Base-by-base conservation (phyloP, 2,113 vertebrate genomes). In the Tragelaphus scriptus region DNA sequence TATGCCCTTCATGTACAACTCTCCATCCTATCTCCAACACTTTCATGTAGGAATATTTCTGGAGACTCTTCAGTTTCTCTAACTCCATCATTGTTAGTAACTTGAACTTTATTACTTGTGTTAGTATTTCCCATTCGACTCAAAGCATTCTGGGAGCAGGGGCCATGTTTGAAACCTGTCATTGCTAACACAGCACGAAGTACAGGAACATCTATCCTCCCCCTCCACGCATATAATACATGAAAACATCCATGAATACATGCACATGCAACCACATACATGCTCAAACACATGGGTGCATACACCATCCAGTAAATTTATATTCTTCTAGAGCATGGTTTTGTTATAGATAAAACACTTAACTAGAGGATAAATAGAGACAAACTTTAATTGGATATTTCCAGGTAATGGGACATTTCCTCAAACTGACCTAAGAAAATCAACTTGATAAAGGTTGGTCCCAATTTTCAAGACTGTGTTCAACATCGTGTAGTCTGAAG, bases 191-290 rank as follows among this genome's bases (percentile, higher is more conserved):
- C 14, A 88, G 30, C 17, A 26, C 17, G 5, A 21, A 21, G 16
- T 21, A 5, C 13, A 56, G 49, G 16, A 55, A 59, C 30, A 3
- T 53, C 12, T 30, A 77, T 7, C 25, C 44, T 44, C 7, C 11
- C 1, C 14, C 7, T 10, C 47, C 40, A 9, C 7, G 16, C 13
- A 26, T 3, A 10, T 5, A 49, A 30, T 16, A 44, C 6, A 23
- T 32, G 21, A 11, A 30, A 44, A 30, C 40, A 59, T 21, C 47
- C 15, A 47, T 0, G 85, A 63, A 58, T 15, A 63, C 23, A 47
- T 56, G 1, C 11, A 25, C 11, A 28, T 28, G 25, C 15, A 71
- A 86, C 30, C 2, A 36, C 3, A 49, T 9, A 6, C 56, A 51
- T 68, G 13, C 68, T 91, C 3, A 80, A 23, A 59, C 6, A 63